Evolutionary conservation across 2,113 vertebrate species (phyloP).

Genomic region (Argyrosomus japonicus): DNA sequence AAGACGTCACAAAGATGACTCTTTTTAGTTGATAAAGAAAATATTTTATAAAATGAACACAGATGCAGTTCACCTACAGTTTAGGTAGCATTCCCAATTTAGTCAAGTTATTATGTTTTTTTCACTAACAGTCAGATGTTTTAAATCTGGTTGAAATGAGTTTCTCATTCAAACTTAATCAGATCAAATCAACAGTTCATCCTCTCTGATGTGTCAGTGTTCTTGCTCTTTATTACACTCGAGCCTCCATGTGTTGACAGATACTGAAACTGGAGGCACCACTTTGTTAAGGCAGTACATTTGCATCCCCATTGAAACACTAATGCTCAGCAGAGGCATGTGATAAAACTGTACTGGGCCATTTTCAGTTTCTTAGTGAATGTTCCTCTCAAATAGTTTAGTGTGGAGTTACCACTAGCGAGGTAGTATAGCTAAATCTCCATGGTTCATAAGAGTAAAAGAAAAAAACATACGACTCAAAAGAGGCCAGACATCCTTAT

Average conservation of each 20-base stretch:
- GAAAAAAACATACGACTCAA: too few relatives aligned
- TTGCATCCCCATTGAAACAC: neutral
- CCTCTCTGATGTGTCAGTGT: neutral
- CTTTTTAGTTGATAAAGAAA: neutral
- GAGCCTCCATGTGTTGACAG: constrained; percentile 11
- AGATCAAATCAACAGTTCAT: neutral
- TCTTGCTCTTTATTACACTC: neutral
- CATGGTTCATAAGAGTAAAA: too few relatives aligned
- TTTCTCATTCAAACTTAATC: neutral
- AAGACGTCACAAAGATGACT: neutral
- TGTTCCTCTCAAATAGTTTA: too few relatives aligned
- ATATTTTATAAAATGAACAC: neutral
- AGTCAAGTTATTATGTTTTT: neutral
- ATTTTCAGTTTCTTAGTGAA: too few relatives aligned
- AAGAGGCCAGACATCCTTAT: too few relatives aligned
- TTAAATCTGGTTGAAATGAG: neutral
- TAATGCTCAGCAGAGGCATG: neutral
- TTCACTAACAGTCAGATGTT: neutral
- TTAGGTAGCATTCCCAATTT: neutral
- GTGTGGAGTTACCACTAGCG: too few relatives aligned
- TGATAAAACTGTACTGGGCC: too few relatives aligned
- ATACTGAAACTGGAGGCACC: neutral
- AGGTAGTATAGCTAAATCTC: too few relatives aligned
- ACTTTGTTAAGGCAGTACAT: neutral
- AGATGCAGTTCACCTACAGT: neutral